phyloP scores from a whole-genome alignment of 2,113 vertebrate genomes.

The Blennius ocellaris region DNA sequence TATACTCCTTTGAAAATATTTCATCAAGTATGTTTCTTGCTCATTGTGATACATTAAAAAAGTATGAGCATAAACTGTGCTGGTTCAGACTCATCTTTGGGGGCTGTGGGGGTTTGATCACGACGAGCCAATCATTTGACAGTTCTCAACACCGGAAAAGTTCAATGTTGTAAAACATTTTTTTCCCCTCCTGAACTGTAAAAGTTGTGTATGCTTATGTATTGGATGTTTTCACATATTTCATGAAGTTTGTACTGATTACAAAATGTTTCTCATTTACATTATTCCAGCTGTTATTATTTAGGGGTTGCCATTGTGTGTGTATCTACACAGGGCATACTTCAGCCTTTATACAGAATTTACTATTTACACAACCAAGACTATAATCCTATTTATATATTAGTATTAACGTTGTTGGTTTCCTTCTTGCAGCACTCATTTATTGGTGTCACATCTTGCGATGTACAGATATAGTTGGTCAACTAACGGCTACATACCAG shows the following conservation, averaged over 20 bases:
- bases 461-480: too few relatives aligned
- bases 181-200: not conserved
- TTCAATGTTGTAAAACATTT: not conserved
- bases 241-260: not conserved
- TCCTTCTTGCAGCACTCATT: too few relatives aligned
- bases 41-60: constrained; percentile 99
- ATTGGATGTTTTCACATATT: not conserved
- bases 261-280: not conserved
- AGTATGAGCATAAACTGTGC: constrained; percentile 92
- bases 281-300: too few relatives aligned
- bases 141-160: not conserved
- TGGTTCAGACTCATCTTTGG: constrained; percentile 61
- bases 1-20: constrained; percentile 99
- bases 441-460: too few relatives aligned
- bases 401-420: too few relatives aligned
- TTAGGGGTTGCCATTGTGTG: too few relatives aligned
- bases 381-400: too few relatives aligned
- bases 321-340: too few relatives aligned
- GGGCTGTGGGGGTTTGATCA: constrained; percentile 18
- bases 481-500: too few relatives aligned
- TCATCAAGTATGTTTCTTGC: constrained; percentile 99
- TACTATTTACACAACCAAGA: too few relatives aligned
- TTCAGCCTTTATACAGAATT: too few relatives aligned
- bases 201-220: not conserved
- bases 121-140: too few relatives aligned